Percentiles rank a stretch among this genome's conserved stretches.
Conservation (phyloP, 2,113 vertebrate species). For the Herpailurus yagouaroundi region DNA sequence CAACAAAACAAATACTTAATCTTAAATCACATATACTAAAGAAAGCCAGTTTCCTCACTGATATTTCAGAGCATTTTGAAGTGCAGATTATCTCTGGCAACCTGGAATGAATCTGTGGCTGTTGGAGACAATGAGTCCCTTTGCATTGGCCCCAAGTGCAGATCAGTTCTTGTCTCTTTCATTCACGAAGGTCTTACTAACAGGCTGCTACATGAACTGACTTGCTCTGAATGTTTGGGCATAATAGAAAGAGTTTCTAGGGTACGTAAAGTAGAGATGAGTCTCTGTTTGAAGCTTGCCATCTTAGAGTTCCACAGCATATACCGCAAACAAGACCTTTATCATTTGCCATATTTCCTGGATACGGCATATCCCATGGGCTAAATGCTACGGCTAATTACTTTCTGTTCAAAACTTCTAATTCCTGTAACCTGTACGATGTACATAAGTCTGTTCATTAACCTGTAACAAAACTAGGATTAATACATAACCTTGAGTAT, state of each 20-base stretch:
- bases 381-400: too few relatives aligned
- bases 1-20: neutral
- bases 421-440: neutral
- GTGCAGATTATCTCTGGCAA: neutral
- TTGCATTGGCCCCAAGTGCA: too few relatives aligned
- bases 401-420: neutral
- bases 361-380: neutral
- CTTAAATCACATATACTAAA: neutral
- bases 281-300: neutral
- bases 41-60: neutral
- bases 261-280: neutral
- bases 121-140: too few relatives aligned
- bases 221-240: neutral
- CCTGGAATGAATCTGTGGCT: too few relatives aligned
- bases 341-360: neutral
- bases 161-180: neutral
- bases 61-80: neutral
- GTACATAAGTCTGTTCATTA: neutral
- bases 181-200: neutral
- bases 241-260: neutral
- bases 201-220: neutral
- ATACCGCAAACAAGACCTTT: neutral
- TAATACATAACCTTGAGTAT: neutral
- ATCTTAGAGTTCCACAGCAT: neutral
- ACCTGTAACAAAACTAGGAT: neutral